A percentile compares a stretch with the other conserved stretches of the same genome.
Conservation (phyloP, 2,888 invertebrate species). For the Bembecia ichneumoniformis region DNA sequence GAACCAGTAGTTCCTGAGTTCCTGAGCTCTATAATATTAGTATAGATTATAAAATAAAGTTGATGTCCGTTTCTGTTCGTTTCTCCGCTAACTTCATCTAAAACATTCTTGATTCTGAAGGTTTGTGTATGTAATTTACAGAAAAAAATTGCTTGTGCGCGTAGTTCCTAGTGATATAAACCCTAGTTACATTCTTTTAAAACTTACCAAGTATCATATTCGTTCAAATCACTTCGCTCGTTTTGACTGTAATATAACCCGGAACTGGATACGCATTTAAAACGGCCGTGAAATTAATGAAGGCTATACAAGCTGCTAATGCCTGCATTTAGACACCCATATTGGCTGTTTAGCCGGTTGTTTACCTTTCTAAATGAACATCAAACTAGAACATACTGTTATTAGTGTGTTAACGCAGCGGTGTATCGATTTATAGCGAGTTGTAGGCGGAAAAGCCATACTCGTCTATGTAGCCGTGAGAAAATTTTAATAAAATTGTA, state of each 20-base stretch:
- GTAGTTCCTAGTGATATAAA: too few relatives aligned
- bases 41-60: too few relatives aligned
- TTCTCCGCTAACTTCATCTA: too few relatives aligned
- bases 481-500: not conserved
- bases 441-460: constrained; percentile 20
- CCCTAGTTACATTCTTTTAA: too few relatives aligned
- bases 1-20: too few relatives aligned
- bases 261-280: constrained; percentile 13
- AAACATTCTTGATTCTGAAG: too few relatives aligned
- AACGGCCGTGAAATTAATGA: constrained; percentile 26
- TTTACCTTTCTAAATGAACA: constrained; percentile 54
- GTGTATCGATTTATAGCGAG: constrained; percentile 42
- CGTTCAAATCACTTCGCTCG: too few relatives aligned
- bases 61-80: too few relatives aligned
- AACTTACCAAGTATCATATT: too few relatives aligned
- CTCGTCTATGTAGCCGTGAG: constrained; percentile 2
- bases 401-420: constrained; percentile 46
- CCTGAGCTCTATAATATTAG: too few relatives aligned
- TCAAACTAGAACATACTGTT: constrained; percentile 57
- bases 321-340: constrained; percentile 37
- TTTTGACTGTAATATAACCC: not conserved
- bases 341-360: constrained; percentile 43
- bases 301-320: constrained; percentile 24
- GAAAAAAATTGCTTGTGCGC: too few relatives aligned
- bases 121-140: too few relatives aligned